phyloP scores from a whole-genome alignment of 1,140 invertebrate species.

The Macrosteles quadrilineatus region DNA sequence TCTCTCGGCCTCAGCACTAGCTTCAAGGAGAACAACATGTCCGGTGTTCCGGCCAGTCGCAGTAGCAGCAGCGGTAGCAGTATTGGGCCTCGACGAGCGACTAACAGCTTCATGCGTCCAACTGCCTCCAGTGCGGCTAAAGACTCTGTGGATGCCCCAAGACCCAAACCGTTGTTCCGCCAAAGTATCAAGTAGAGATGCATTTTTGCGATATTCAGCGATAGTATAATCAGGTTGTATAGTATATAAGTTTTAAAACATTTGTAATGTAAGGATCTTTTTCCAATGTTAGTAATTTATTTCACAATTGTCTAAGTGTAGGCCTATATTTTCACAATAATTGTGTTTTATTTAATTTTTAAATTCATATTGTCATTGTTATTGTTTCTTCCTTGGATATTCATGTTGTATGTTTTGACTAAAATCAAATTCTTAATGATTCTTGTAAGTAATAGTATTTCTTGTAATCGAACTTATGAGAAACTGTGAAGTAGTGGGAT shows the following conservation, averaged over 20 bases:
- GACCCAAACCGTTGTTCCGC: conserved; percentile 35
- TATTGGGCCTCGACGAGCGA: conserved; percentile 52
- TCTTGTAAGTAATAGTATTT: no score
- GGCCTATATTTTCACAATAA: no score
- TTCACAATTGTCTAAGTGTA: no score
- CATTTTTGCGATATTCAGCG: not conserved
- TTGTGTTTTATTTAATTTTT: no score
- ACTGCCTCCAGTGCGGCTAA: conserved; percentile 63
- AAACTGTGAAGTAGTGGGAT: no score
- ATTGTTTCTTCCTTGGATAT: no score
- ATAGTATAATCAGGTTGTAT: conserved; percentile 15
- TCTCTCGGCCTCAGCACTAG: conserved; percentile 44
- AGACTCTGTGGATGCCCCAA: conserved; percentile 47
- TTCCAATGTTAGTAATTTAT: no score
- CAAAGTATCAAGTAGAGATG: conserved; percentile 28
- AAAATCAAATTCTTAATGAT: no score
- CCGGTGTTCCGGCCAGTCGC: conserved; percentile 62
- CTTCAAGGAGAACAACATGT: conserved; percentile 49
- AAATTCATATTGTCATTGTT: no score
- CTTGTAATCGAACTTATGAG: no score
- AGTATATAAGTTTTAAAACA: not conserved
- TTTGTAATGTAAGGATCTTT: no score
- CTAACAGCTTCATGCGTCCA: conserved; percentile 63
- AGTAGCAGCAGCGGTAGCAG: conserved; percentile 73
- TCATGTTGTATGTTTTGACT: no score